Evolutionary conservation across 2,113 vertebrate genomes (phyloP), one percentile per base, ranked within the genome.

Genomic region (Dolichotis patagonum): DNA sequence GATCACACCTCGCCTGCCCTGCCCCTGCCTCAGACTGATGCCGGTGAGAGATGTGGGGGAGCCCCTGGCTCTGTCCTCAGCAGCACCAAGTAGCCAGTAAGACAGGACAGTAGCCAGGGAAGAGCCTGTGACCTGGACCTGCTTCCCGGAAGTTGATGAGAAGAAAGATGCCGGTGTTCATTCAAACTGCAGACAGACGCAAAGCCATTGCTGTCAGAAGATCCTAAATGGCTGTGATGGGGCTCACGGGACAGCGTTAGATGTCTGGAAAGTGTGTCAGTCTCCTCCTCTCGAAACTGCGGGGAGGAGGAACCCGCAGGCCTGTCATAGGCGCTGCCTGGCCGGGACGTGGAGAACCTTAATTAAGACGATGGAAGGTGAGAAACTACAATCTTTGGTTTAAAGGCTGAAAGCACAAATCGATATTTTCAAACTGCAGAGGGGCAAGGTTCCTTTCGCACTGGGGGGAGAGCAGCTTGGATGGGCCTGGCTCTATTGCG

Each of bases 401-500:
- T 96, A 85, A 93, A 93, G 41, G 30, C 46, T 71, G 4, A 93
- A 91, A 95, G 26, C 24, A 89, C 60, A 93, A n/a, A 54, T 28
- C 80, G n/a, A 28, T 80, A 81, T 60, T 77, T 96, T 95, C 85
- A 78, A 91, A 69, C 16, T 38, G 38, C 7, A 17, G 87, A 93
- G 19, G 26, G 88, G 9, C 11, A 54, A 17, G 38, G 20, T 38
- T 95, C 73, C 63, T 73, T 49, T 46, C 54, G 86, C 80, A 71
- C n/a, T 52, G 28, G 52, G 17, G 49, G 85, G 46, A 67, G 60
- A 81, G n/a, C 46, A n/a, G n/a, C 19, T 13, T 43, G 41, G 3
- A 77, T 38, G 46, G 77, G 16, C 43, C 20, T 19, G 65, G 32
- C 88, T 69, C 69, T 83, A 32, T 52, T 43, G 63, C 0, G 0